phyloP scores from a whole-genome alignment of 2,113 vertebrate species.

The Dipodomys stephensi region DNA sequence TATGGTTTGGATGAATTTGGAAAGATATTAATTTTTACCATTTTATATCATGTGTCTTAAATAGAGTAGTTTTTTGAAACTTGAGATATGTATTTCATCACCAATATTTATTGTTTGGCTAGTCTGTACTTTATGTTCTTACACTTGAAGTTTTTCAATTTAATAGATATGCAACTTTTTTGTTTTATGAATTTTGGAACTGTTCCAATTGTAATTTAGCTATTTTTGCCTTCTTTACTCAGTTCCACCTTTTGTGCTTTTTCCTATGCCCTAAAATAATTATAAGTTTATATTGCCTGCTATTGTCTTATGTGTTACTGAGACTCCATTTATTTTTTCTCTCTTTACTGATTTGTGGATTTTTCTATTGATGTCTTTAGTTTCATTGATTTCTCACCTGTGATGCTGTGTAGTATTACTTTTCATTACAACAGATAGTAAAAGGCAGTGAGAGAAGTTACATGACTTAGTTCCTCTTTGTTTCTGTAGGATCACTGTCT shows the following conservation, averaged over 20 bases:
- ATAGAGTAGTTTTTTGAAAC: background rate
- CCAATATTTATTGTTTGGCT: background rate
- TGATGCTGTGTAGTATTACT: background rate
- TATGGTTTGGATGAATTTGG: constrained; percentile 6
- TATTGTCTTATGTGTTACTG: background rate
- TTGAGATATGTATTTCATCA: background rate
- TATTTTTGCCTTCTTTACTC: background rate
- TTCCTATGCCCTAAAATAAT: background rate
- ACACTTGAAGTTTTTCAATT: background rate
- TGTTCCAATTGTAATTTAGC: background rate
- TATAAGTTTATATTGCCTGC: background rate
- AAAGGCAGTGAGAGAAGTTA: background rate
- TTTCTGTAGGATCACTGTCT: background rate
- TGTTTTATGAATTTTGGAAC: background rate
- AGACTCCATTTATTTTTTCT: background rate
- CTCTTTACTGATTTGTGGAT: background rate
- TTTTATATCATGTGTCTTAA: background rate
- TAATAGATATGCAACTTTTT: background rate
- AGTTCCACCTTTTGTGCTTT: rapidly evolving
- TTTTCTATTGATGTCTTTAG: background rate
- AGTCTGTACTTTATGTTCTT: background rate
- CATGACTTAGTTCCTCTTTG: background rate
- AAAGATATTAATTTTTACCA: background rate
- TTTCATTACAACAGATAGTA: background rate
- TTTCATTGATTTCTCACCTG: background rate